Evolutionary conservation across 2,113 vertebrate species (phyloP), one percentile per base, ranked within the genome.

Genomic region (Tor tambroides): DNA sequence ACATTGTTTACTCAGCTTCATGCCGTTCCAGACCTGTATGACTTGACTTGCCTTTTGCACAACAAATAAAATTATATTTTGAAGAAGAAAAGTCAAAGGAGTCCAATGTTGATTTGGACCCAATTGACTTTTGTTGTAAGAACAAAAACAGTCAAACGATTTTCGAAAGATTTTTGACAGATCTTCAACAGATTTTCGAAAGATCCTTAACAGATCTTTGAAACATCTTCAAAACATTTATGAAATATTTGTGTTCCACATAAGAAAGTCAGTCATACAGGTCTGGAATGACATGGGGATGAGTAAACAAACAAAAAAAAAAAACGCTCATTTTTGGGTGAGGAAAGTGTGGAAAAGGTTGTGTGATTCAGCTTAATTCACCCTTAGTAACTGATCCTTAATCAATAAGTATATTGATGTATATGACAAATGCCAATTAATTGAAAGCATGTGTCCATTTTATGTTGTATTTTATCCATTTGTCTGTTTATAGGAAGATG

Each of bases 401-500:
- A 51, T 49, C 43, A 77, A 19, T 19, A 10, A 30, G 7, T 10
- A 49, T 14, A 35, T 63, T 26, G 35, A 12, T 80, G 51, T n/a
- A 38, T 15, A 23, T 59, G 19, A 0, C 30, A 56, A 21, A 23
- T 21, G 19, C 1, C 2, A n/a, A 35, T 21, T 5, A 12, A 23
- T 35, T 32, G 19, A 38, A 69, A 59, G 65, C 23, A 80, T 17
- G 19, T 59, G 49, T 86, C 61, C 54, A 69, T 81, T 59, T 21
- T 71, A 35, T 87, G 85, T 65, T 85, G 38, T 79, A 76, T 80
- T 82, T 38, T 84, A 32, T 86, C 28, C 4, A 56, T 43, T 72
- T 26, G 51, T 74, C 65, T 71, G 51, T 79, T 74, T 56, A 63
- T 74, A 23, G 51, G 28, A 80, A 78, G 46, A 71, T 81, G 65